Evolutionary conservation across 2,113 vertebrate genomes (phyloP), one percentile per base, ranked within the genome.

Genomic region (Centropristis striata): DNA sequence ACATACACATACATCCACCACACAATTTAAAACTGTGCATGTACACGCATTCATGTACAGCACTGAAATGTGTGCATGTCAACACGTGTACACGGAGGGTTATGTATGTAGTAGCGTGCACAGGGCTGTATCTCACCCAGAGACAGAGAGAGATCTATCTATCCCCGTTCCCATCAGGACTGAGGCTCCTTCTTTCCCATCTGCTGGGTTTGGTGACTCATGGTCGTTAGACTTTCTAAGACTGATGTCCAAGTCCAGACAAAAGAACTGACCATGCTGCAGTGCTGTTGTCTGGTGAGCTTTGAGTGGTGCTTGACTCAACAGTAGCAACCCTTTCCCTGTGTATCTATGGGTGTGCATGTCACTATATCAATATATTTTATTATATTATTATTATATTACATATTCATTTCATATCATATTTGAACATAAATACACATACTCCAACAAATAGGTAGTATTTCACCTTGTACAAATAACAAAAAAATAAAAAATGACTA

Each of bases 181-280:
- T 37, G 60, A 76, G 57, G 55, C 42, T 75, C 49, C 60, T 36
- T 70, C 51, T 63, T 67, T 47, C 47, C 71, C 71, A 82, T 89
- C 78, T 65, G 78, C 68, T 58, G 46, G 61, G 60, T 74, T 49
- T 69, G 60, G 53, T 76, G 87, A 84, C 66, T 84, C 84, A 81
- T 60, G 32, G 60, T 47, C 39, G 68, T 77, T 74, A 55, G 70
- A 57, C 47, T 75, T 76, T 74, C 18, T 61, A 58, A 65, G 55
- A 4, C 55, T 46, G 4, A 66, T 55, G 51, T 55, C 68, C 36
- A 57, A 47, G 47, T 71, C 57, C 41, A 74, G 73, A 75, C 51
- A 57, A 61, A 10, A 64, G 37, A 12, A 51, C 21, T 39, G 54
- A 84, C 25, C 47, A 23, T 71, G 57, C 42, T 65, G 64, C 65